These are phyloP conservation scores for Tuta absoluta DNA, from an alignment of 2,888 invertebrate species.

Conservation along the genomic window DNA sequence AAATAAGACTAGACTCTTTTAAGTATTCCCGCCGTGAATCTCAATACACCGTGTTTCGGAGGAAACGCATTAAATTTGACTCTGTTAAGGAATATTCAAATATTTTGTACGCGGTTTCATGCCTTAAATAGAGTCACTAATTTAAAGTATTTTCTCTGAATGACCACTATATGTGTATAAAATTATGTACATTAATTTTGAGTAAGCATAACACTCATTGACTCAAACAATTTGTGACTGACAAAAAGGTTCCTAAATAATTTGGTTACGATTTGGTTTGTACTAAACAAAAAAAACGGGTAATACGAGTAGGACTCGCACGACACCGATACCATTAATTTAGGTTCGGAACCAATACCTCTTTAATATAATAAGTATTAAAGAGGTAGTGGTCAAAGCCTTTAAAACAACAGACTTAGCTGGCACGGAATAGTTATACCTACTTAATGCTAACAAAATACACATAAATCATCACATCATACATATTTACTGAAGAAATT, in stretches of 20 bases:
- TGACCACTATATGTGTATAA: not conserved
- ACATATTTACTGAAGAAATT: not conserved
- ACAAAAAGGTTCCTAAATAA: constrained; percentile 59
- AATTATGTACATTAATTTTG: constrained; percentile 22
- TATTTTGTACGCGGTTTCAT: no score
- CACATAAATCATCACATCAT: constrained; percentile 38
- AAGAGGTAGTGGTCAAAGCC: not conserved
- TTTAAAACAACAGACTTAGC: constrained; percentile 32
- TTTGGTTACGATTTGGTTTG: constrained; percentile 67
- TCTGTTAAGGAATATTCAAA: no score
- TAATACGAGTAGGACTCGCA: constrained; percentile 42
- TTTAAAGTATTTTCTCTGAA: no score
- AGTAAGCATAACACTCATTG: constrained; percentile 40
- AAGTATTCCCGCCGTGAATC: constrained; percentile 74
- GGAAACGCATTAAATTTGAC: no score
- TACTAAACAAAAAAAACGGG: constrained; percentile 53
- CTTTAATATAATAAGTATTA: not conserved
- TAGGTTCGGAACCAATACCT: not conserved
- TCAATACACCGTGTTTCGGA: constrained; percentile 40
- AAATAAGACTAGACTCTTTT: constrained; percentile 73
- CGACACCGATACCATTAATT: constrained; percentile 19
- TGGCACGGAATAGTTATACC: constrained; percentile 24
- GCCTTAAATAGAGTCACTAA: no score
- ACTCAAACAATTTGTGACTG: constrained; percentile 65
- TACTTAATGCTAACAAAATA: constrained; percentile 37